Evolutionary conservation across 2,113 vertebrate species (phyloP).

Genomic region (Ramphastos sulfuratus): DNA sequence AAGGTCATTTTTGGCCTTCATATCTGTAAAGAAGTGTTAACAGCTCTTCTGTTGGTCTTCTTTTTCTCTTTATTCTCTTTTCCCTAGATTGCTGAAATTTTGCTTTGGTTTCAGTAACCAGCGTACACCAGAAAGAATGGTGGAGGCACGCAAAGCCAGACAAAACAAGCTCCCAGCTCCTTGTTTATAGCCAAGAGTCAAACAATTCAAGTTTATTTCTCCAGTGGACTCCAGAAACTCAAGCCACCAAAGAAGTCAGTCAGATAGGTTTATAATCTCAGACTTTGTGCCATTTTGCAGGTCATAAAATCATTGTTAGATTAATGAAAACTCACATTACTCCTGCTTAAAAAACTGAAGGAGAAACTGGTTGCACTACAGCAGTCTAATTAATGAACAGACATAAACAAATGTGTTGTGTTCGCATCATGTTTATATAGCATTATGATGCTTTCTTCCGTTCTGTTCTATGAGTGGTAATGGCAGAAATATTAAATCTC

Average conservation of each 20-base stretch:
- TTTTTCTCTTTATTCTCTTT: neutral
- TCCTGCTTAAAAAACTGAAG: constrained; percentile 4
- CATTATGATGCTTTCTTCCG: constrained; percentile 24
- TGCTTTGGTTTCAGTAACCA: constrained; percentile 8
- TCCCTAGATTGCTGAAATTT: neutral
- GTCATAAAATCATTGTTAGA: constrained; percentile 43
- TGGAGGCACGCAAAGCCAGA: neutral
- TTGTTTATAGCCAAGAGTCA: neutral
- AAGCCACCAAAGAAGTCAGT: neutral
- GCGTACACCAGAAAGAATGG: neutral
- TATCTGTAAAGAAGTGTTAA: neutral
- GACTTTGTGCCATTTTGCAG: constrained; percentile 20
- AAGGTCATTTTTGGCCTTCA: neutral
- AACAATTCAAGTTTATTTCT: constrained; percentile 43
- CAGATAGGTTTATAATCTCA: neutral
- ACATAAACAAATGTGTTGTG: constrained; percentile 46
- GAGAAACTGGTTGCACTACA: constrained; percentile 44
- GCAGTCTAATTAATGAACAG: constrained; percentile 51
- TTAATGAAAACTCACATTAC: constrained; percentile 31
- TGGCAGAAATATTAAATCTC: constrained; percentile 1
- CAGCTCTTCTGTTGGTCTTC: neutral
- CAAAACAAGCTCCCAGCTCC: neutral
- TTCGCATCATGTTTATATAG: neutral
- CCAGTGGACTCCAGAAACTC: constrained; percentile 18
- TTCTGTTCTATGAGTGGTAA: neutral